Evolutionary conservation across 2,888 invertebrate species (phyloP).

Genomic region (Drosophila kuntzei): DNA sequence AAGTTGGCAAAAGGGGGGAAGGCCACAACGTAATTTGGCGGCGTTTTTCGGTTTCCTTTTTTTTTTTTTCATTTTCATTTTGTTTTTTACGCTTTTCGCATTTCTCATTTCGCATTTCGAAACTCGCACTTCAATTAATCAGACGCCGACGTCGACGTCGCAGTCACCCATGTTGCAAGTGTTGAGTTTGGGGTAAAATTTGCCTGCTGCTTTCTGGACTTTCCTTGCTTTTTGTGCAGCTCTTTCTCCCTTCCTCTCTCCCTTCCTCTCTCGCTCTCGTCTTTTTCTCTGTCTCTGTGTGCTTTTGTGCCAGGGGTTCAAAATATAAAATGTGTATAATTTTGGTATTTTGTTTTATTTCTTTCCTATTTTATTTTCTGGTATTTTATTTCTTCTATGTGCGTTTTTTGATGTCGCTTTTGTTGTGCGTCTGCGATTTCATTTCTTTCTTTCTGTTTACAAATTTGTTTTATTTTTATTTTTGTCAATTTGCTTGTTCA

Average conservation of each 20-base stretch:
- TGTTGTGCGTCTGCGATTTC: constrained; percentile 26
- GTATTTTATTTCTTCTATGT: constrained; percentile 14
- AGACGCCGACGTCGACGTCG: constrained; percentile 61
- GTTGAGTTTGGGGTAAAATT: constrained; percentile 13
- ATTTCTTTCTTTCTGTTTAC: constrained; percentile 30
- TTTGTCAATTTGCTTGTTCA: constrained; percentile 15
- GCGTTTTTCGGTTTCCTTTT: constrained; percentile 44
- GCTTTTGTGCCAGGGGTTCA: constrained; percentile 9
- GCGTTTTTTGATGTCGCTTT: constrained; percentile 13
- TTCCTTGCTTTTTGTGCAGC: constrained; percentile 9
- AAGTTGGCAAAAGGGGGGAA: not conserved
- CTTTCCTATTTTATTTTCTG: constrained; percentile 25
- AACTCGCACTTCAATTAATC: constrained; percentile 81
- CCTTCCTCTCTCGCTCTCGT: not conserved
- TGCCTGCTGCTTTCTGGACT: constrained; percentile 22
- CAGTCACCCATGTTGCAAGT: constrained; percentile 21
- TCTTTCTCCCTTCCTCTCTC: not conserved
- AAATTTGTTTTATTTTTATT: constrained; percentile 14
- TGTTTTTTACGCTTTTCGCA: constrained; percentile 18
- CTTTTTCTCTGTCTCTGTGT: too few species aligned
- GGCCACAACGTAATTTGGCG: constrained; percentile 74
- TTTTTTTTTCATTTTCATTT: constrained; percentile 13
- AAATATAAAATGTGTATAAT: constrained; percentile 40
- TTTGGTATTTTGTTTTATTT: constrained; percentile 32
- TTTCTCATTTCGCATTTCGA: constrained; percentile 60